Conservation (phyloP, 2,888 invertebrate genomes). For the Acanthosoma haemorrhoidale region DNA sequence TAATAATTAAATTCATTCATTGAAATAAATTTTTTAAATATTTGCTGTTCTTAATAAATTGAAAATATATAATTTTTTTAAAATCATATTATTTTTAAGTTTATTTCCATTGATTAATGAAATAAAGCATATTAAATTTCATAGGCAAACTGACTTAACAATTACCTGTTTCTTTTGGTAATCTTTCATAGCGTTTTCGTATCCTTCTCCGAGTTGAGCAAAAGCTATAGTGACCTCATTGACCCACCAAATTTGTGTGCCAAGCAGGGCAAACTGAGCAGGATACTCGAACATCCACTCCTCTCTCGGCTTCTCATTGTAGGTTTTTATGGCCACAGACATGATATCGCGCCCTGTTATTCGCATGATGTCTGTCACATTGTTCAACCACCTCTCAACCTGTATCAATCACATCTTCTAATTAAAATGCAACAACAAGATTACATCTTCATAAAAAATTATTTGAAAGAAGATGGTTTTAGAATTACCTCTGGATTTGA, state of each 20-base stretch:
- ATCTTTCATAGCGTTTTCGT: constrained; percentile 87
- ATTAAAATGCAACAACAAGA: too few relatives aligned
- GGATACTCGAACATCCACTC: constrained; percentile 90
- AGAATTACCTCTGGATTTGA: too few relatives aligned
- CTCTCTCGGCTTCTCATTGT: constrained; percentile 84
- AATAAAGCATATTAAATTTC: too few relatives aligned
- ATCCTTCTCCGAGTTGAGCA: constrained; percentile 82
- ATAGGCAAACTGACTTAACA: not conserved
- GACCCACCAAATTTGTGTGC: constrained; percentile 96
- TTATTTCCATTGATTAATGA: too few relatives aligned
- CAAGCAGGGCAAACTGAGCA: constrained; percentile 83
- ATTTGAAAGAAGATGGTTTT: too few relatives aligned
- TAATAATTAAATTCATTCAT: too few relatives aligned
- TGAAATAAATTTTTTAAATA: too few relatives aligned
- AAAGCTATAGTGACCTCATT: constrained; percentile 88
- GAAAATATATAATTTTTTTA: too few relatives aligned
- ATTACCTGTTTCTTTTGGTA: constrained; percentile 74
- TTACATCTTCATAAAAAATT: too few relatives aligned
- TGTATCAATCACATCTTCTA: constrained; percentile 43
- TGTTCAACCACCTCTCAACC: constrained; percentile 87
- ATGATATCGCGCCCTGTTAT: constrained; percentile 72
- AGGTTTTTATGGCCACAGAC: constrained; percentile 70
- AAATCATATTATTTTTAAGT: too few relatives aligned
- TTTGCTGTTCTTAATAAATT: too few relatives aligned
- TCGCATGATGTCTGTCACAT: constrained; percentile 79